phyloP scores from a whole-genome alignment of 2,888 invertebrate species.

The Cheilosia grossa region DNA sequence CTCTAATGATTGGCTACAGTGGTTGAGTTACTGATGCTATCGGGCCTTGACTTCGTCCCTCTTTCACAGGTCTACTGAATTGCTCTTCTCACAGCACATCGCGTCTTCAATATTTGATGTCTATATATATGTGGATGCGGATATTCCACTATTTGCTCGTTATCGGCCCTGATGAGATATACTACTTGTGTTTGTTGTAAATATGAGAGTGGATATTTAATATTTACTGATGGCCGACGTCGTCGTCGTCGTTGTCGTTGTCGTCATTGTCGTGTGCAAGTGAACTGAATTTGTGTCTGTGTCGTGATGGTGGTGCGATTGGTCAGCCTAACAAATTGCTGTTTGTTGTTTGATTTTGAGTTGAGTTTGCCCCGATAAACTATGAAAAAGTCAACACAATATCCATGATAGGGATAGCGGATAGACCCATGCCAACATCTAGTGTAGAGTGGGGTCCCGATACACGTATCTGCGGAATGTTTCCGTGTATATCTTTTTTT shows the following conservation, averaged over 20 bases:
- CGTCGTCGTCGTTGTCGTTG: constrained; percentile 3
- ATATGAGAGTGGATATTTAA: constrained; percentile 66
- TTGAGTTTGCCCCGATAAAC: constrained; percentile 56
- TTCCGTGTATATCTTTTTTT: constrained; percentile 25
- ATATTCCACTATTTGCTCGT: constrained; percentile 72
- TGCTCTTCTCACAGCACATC: constrained; percentile 28
- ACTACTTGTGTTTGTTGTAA: constrained; percentile 61
- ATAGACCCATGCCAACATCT: constrained; percentile 23
- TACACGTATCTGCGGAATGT: constrained; percentile 60
- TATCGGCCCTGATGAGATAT: constrained; percentile 61
- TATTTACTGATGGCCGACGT: constrained; percentile 59
- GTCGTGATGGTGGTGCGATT: neutral
- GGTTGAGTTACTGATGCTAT: constrained; percentile 18
- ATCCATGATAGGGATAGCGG: constrained; percentile 13
- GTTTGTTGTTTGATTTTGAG: constrained; percentile 68
- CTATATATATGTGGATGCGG: constrained; percentile 27
- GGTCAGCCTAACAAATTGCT: constrained; percentile 59
- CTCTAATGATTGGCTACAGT: constrained; percentile 53
- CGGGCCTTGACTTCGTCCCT: constrained; percentile 49
- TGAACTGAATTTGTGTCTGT: constrained; percentile 60
- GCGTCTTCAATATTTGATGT: constrained; percentile 67
- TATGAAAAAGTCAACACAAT: constrained; percentile 52
- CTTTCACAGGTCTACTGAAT: constrained; percentile 18
- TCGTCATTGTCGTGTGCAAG: constrained; percentile 35
- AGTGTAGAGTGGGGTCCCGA: constrained; percentile 13